Conservation (phyloP, 1,140 invertebrate genomes). For the Dolichoris vasculosae region DNA sequence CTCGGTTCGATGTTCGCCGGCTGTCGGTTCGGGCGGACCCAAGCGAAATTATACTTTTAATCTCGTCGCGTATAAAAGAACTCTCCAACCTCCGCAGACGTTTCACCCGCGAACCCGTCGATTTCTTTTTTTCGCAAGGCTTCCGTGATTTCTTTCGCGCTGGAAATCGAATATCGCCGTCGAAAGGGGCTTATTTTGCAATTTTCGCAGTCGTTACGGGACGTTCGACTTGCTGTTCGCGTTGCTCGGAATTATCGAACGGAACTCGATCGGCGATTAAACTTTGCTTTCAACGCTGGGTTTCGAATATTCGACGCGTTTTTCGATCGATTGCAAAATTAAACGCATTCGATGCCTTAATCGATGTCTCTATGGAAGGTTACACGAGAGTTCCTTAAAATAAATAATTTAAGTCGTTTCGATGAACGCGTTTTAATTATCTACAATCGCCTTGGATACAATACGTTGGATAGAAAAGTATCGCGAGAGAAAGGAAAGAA, state of each 20-base stretch:
- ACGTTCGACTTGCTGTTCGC: too few relatives aligned
- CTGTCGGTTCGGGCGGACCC: constrained; percentile 48
- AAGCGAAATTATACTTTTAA: constrained; percentile 63
- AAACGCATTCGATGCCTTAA: too few relatives aligned
- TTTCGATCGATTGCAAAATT: too few relatives aligned
- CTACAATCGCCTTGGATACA: too few relatives aligned
- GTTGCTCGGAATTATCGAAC: background rate
- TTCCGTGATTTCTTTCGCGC: background rate
- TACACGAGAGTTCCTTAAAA: too few relatives aligned
- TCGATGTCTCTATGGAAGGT: too few relatives aligned
- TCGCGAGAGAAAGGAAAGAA: too few relatives aligned
- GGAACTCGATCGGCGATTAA: background rate
- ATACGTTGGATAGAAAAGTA: too few relatives aligned
- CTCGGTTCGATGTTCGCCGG: constrained; percentile 55
- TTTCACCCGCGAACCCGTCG: background rate
- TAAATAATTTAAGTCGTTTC: too few relatives aligned
- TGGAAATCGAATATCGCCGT: constrained; percentile 20
- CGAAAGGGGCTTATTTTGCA: constrained; percentile 29
- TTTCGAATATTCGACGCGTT: too few relatives aligned
- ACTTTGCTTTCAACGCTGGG: background rate
- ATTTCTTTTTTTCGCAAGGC: background rate
- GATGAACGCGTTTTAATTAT: too few relatives aligned
- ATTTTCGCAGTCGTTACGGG: background rate
- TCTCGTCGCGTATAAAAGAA: constrained; percentile 50
- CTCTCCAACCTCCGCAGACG: background rate